Evolutionary conservation across 1,140 invertebrate genomes (phyloP).

Genomic region (Helicoverpa armigera): DNA sequence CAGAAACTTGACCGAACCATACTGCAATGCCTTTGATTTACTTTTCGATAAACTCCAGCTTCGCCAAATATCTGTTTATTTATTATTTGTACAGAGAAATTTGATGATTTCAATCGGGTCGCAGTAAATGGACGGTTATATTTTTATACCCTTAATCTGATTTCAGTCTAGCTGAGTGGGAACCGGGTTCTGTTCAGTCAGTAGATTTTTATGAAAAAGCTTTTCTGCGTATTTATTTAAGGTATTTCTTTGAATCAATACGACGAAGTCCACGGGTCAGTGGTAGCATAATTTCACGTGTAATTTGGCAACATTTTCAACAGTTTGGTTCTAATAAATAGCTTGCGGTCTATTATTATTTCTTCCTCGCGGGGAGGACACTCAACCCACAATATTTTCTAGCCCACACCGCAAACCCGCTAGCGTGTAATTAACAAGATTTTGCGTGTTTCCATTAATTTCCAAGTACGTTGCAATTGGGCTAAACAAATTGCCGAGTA

Average conservation of each 20-base stretch:
- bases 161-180: background rate
- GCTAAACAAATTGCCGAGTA: slow-evolving; percentile 49
- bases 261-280: no score
- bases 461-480: slow-evolving; percentile 44
- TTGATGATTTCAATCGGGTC: slow-evolving; percentile 32
- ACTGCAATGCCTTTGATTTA: slow-evolving; percentile 42
- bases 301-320: slow-evolving; percentile 30
- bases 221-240: background rate
- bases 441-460: slow-evolving; percentile 45
- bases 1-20: slow-evolving; percentile 43
- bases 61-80: slow-evolving; percentile 26
- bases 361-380: background rate
- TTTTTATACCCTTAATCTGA: slow-evolving; percentile 31
- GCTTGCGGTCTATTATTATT: no score
- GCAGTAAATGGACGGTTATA: slow-evolving; percentile 31
- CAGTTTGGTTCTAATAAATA: no score
- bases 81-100: slow-evolving; percentile 10
- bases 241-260: no score
- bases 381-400: slow-evolving; percentile 18
- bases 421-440: slow-evolving; percentile 46
- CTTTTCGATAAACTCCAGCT: slow-evolving; percentile 26
- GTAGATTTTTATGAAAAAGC: slow-evolving; percentile 3
- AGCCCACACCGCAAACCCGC: slow-evolving; percentile 20
- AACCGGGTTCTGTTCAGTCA: slow-evolving; percentile 4
- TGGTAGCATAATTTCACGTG: background rate